These are phyloP conservation scores for Chromis chromis DNA, from an alignment of 2,797 vertebrate genomes.

Conservation along the genomic window DNA sequence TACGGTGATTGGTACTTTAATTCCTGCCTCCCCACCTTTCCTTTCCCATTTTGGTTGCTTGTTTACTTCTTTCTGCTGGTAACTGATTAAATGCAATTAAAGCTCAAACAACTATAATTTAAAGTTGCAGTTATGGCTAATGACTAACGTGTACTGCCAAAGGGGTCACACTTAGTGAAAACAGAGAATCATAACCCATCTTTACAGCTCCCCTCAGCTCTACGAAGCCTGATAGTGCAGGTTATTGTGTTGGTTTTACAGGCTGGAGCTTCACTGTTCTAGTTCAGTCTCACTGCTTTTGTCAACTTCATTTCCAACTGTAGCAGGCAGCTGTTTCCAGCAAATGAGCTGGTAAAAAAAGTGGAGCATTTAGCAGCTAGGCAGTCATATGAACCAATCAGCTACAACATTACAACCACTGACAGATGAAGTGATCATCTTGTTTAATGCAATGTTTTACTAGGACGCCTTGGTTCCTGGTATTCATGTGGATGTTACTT, in stretches of 20 bases:
- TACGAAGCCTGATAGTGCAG: neutral
- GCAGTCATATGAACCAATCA: too few species aligned
- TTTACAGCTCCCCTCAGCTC: neutral
- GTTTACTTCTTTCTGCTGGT: neutral
- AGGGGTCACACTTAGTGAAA: too few species aligned
- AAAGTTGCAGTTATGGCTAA: constrained; percentile 1
- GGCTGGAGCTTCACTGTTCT: neutral
- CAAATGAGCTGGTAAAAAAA: neutral
- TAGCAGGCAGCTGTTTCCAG: neutral
- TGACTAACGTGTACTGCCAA: neutral
- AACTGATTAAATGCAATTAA: neutral
- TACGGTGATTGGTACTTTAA: neutral
- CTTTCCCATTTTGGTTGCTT: neutral
- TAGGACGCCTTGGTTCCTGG: too few species aligned
- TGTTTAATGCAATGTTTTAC: too few species aligned
- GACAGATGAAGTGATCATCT: too few species aligned
- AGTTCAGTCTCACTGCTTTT: neutral
- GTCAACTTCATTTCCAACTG: neutral
- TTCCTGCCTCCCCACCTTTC: neutral
- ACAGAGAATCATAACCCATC: neutral
- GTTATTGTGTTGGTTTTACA: neutral
- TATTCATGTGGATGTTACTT: too few species aligned
- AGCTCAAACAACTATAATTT: neutral
- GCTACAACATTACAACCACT: too few species aligned
- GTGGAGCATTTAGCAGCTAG: too few species aligned